Percentiles rank a stretch among this genome's conserved stretches.
phyloP scores from a whole-genome alignment of 2,113 vertebrate species.

The Pardalotus punctatus region DNA sequence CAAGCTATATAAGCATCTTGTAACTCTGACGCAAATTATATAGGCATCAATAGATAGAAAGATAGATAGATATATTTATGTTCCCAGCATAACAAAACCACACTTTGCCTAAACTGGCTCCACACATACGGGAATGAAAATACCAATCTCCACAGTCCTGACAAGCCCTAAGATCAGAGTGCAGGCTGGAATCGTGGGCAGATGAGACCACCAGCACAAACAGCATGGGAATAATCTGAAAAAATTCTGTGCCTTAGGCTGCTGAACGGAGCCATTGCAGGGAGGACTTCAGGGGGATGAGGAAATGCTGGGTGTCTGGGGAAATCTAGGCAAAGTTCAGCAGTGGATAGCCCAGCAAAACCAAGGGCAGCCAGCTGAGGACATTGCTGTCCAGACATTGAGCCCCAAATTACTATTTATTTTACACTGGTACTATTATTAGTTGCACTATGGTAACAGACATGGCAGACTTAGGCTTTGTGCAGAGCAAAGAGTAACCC shows the following conservation, averaged over 20 bases:
- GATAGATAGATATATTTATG: too few species aligned
- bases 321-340: not conserved
- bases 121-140: not conserved
- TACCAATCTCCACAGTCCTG: accelerated
- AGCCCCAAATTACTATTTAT: not conserved
- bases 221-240: not conserved
- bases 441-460: not conserved
- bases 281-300: too few species aligned
- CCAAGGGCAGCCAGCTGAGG: not conserved
- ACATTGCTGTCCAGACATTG: not conserved
- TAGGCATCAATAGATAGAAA: not conserved
- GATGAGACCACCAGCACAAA: not conserved
- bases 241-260: not conserved
- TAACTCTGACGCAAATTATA: too few species aligned
- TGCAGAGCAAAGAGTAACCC: not conserved
- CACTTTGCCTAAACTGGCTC: not conserved
- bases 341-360: not conserved
- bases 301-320: not conserved
- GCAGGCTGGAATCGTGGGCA: not conserved
- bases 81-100: not conserved
- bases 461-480: not conserved
- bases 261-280: not conserved
- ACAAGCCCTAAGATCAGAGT: not conserved
- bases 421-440: not conserved
- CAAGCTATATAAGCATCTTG: too few species aligned